Evolutionary conservation across 2,888 invertebrate genomes (phyloP), one percentile per base, ranked within the genome.

Genomic region (Brassicogethes aeneus): DNA sequence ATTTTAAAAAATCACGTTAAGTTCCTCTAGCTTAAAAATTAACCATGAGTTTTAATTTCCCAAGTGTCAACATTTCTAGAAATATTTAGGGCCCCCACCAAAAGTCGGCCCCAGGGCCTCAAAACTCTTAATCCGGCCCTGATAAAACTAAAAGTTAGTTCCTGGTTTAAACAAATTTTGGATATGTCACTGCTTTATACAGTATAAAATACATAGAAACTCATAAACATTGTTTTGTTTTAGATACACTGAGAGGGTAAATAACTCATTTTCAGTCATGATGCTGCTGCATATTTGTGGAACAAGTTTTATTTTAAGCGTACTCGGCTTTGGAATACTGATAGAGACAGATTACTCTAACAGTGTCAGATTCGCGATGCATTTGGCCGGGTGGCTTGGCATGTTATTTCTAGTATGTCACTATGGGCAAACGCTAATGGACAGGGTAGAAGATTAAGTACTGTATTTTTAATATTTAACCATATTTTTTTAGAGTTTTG

Each of bases 221-320:
- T n/a, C n/a, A n/a, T n/a, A n/a, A n/a, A n/a, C n/a, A n/a, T n/a
- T n/a, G n/a, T 23, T 23, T 23, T 10, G 10, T 50, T 40, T 33
- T 37, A 45, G 45, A 30, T 38, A 39, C 43, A 34, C 46, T 36
- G 40, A 43, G 35, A 40, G 43, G 41, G 40, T 45, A 5, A 51
- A 53, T 33, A 35, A 51, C 12, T 51, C 55, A 3, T 61, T 61
- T 31, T 53, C 50, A 15, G 44, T 44, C 5, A 60, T 58, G 55
- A 50, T 61, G 51, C 36, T 61, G 12, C 48, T 60, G 17, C 58
- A 61, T 40, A 54, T 61, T 31, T 54, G 57, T 10, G 49, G 55
- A 39, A 59, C 57, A n/a, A 55, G 57, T 15, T 48, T 61, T 40
- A 51, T 58, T 3, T 52, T 61, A 34, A 57, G 59, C 36, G 50